Percentiles rank a stretch among this genome's conserved stretches.
These are phyloP conservation scores for Sesamia nonagrioides DNA, from an alignment of 1,140 invertebrate species.

Conservation along the genomic window DNA sequence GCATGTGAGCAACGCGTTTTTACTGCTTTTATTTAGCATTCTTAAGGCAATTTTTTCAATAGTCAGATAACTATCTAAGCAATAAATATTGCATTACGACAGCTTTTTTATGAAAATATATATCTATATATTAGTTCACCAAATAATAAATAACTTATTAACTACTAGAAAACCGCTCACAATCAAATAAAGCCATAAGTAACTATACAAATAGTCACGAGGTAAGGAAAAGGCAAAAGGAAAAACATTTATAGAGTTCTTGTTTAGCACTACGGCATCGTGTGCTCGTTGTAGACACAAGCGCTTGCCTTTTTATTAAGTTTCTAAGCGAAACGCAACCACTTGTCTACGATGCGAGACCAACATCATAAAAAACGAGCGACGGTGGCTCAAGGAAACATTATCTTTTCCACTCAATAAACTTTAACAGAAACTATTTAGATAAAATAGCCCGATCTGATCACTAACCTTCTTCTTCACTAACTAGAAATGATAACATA, in stretches of 20 bases:
- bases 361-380: background rate
- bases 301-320: background rate
- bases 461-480: background rate
- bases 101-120: too few species aligned
- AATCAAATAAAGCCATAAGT: too few species aligned
- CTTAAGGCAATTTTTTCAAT: too few species aligned
- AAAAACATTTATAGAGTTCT: background rate
- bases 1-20: too few species aligned
- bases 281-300: background rate
- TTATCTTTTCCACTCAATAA: conserved; percentile 21
- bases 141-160: too few species aligned
- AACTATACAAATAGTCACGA: too few species aligned
- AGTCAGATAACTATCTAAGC: too few species aligned
- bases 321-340: background rate
- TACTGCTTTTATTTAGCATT: too few species aligned
- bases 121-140: too few species aligned
- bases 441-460: background rate
- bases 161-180: too few species aligned
- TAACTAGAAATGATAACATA: conserved; percentile 4
- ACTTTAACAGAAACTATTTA: background rate
- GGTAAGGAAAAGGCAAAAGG: too few species aligned
- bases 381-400: background rate
- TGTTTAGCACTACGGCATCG: background rate
- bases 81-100: too few species aligned
- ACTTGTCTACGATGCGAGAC: background rate